Evolutionary conservation across 53 echinoderm and acorn worm species (phyloP).

Genomic region (Hippasteria phrygiana): DNA sequence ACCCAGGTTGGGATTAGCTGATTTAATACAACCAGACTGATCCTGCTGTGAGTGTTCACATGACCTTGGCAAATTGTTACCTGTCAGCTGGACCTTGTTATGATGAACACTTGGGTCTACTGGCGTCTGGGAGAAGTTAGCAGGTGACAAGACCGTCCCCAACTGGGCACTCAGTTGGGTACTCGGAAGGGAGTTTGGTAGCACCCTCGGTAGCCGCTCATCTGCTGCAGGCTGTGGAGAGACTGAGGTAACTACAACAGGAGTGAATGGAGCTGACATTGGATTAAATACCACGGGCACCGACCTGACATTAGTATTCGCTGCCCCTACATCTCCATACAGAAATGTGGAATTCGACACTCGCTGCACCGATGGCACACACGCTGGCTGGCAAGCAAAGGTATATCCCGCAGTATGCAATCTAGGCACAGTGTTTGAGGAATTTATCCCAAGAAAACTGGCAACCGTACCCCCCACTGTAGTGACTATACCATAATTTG

Average conservation of each 20-base stretch:
- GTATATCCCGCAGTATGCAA: background rate
- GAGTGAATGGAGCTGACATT: background rate
- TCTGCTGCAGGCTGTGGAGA: background rate
- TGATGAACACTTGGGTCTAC: background rate
- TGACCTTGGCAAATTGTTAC: background rate
- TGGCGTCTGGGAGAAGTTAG: background rate
- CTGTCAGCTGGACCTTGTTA: background rate
- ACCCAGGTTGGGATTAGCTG: conserved; percentile 1
- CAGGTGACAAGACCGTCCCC: background rate
- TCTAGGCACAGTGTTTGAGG: background rate
- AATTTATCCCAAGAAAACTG: background rate
- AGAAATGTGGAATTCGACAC: background rate
- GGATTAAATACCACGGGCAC: background rate
- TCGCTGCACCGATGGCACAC: background rate
- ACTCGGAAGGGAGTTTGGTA: too few species aligned
- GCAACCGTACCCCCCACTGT: background rate
- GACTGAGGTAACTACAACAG: background rate
- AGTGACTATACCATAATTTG: background rate
- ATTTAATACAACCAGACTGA: background rate
- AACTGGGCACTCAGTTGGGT: background rate
- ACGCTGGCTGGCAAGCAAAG: background rate
- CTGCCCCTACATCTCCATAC: background rate
- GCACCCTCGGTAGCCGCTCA: background rate
- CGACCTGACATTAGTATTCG: background rate
- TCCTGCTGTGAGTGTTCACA: background rate